These are phyloP conservation scores for Gymnobelideus leadbeateri DNA, from an alignment of 2,113 vertebrate genomes.

Conservation along the genomic window DNA sequence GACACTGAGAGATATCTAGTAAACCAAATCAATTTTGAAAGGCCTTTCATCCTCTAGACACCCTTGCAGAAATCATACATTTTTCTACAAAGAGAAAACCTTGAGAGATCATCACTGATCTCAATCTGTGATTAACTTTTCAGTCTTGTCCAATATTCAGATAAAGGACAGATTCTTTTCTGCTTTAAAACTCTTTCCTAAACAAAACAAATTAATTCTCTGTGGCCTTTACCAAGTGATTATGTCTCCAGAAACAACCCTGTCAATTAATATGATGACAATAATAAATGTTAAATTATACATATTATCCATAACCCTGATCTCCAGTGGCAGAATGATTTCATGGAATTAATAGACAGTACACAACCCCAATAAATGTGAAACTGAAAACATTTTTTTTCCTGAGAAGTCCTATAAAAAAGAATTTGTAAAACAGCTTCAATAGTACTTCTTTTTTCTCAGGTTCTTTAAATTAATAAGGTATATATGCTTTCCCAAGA, in stretches of 20 bases:
- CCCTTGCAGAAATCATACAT: neutral
- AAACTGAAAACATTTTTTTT: neutral
- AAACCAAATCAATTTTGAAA: conserved; percentile 28
- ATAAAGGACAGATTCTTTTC: neutral
- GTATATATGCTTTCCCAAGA: neutral
- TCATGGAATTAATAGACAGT: neutral
- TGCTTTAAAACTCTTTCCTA: neutral
- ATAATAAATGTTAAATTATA: neutral
- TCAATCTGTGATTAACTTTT: neutral
- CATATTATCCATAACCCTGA: neutral
- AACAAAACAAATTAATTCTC: neutral
- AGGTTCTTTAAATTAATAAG: neutral
- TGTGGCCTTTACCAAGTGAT: neutral
- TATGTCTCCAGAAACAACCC: neutral
- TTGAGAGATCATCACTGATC: neutral
- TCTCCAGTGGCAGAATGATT: conserved; percentile 15
- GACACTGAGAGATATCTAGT: conserved; percentile 10
- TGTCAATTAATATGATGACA: neutral
- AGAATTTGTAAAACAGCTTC: neutral
- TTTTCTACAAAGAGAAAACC: conserved; percentile 28
- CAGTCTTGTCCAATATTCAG: conserved; percentile 10
- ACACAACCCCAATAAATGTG: neutral
- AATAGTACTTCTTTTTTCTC: neutral
- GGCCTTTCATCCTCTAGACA: neutral
- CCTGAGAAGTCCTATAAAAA: neutral